Conservation (phyloP, 1,140 invertebrate genomes). For the Micrasema minimum region DNA sequence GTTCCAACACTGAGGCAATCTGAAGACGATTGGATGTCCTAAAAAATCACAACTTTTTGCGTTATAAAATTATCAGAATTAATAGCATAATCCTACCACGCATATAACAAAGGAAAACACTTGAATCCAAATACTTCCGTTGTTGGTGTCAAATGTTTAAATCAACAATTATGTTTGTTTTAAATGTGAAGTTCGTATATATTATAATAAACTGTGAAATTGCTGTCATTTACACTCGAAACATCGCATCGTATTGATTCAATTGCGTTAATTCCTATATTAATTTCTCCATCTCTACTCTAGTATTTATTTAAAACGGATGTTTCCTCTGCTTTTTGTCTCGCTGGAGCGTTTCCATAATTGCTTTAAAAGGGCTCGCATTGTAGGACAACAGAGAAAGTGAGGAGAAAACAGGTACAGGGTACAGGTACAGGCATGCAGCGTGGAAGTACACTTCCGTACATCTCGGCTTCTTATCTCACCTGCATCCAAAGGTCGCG, state of each 20-base stretch:
- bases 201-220: background rate
- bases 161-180: background rate
- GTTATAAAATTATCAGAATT: too few relatives aligned
- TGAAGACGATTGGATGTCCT: too few relatives aligned
- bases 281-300: too few relatives aligned
- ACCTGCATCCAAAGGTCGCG: slow-evolving; percentile 17
- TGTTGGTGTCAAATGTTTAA: too few relatives aligned
- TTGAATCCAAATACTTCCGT: too few relatives aligned
- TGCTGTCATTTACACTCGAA: too few relatives aligned
- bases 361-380: slow-evolving; percentile 18
- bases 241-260: too few relatives aligned
- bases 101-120: too few relatives aligned
- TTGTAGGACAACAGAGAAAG: slow-evolving; percentile 29
- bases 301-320: background rate
- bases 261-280: too few relatives aligned
- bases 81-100: too few relatives aligned
- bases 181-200: background rate
- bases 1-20: background rate
- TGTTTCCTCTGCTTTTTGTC: slow-evolving; percentile 1
- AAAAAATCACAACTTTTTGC: too few relatives aligned
- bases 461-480: background rate
- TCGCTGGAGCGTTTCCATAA: background rate
- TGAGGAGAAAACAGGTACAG: slow-evolving; percentile 24
- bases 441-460: slow-evolving; percentile 17
- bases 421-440: background rate